These are phyloP conservation scores for Grammomys dolichurus DNA, from an alignment of 2,113 vertebrate species.

Conservation along the genomic window DNA sequence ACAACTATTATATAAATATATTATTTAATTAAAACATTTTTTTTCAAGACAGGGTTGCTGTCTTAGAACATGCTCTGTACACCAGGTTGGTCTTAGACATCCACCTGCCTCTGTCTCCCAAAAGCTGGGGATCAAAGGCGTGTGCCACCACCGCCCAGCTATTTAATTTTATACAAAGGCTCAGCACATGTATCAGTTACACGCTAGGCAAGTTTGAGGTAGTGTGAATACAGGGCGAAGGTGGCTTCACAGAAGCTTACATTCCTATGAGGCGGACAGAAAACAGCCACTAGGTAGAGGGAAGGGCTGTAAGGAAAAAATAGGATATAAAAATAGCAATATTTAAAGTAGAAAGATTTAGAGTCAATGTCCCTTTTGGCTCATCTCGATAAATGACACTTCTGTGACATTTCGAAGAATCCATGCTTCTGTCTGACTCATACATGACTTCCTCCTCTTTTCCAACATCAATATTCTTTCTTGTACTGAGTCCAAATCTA, in stretches of 20 bases:
- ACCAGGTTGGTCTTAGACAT: background rate
- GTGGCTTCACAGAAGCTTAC: background rate
- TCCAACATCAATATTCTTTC: background rate
- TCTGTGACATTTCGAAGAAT: slow-evolving; percentile 9
- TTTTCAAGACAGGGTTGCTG: background rate
- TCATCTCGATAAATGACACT: slow-evolving; percentile 7
- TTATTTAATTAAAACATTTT: background rate
- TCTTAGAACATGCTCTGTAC: background rate
- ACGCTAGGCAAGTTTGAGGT: background rate
- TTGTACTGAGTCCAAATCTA: slow-evolving; percentile 11
- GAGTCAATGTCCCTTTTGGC: slow-evolving; percentile 2
- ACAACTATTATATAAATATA: background rate
- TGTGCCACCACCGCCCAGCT: background rate
- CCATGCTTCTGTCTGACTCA: background rate
- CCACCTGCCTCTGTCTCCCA: background rate
- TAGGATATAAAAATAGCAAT: background rate
- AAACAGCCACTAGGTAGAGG: background rate
- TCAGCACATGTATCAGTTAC: background rate
- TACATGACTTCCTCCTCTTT: background rate
- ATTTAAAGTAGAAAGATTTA: slow-evolving; percentile 43
- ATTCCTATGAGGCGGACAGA: background rate
- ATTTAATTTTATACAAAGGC: slow-evolving; percentile 42
- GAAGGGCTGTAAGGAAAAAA: background rate
- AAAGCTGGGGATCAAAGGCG: background rate
- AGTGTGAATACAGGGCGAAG: background rate